A percentile compares a stretch with the other conserved stretches of the same genome.
Conservation (phyloP, 2,888 invertebrate genomes). For the Amblyjoppa proteus region DNA sequence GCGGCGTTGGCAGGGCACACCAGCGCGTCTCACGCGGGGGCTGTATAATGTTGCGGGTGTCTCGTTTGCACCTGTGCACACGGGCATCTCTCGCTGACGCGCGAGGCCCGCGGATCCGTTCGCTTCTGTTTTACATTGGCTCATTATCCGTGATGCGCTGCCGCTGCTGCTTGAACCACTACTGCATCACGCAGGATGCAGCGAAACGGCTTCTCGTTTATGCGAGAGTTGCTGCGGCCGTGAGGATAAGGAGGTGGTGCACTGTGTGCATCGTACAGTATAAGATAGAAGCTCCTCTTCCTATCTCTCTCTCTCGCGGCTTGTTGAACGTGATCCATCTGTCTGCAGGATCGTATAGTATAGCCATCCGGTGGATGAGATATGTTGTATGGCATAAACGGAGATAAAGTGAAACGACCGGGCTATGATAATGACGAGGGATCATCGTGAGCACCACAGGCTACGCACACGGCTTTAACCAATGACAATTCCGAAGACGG, state of each 20-base stretch:
- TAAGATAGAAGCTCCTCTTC: not conserved
- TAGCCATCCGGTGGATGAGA: constrained; percentile 37
- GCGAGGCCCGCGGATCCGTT: constrained; percentile 59
- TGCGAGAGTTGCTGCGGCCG: constrained; percentile 55
- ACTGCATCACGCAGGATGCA: constrained; percentile 41
- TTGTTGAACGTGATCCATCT: constrained; percentile 64
- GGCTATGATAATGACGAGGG: constrained; percentile 55
- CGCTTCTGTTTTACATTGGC: constrained; percentile 72
- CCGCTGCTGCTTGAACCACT: constrained; percentile 51
- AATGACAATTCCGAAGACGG: constrained; percentile 37
- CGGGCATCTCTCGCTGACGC: constrained; percentile 55
- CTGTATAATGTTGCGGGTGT: constrained; percentile 69
- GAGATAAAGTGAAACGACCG: constrained; percentile 58
- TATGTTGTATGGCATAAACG: constrained; percentile 59
- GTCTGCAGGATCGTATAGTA: constrained; percentile 51
- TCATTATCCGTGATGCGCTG: constrained; percentile 68
- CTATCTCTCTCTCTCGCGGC: constrained; percentile 1
- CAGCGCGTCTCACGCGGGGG: constrained; percentile 53
- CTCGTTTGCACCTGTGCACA: constrained; percentile 72
- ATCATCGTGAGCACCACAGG: constrained; percentile 26
- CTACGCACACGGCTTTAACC: constrained; percentile 25
- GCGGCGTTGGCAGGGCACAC: constrained; percentile 31
- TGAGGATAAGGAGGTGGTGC: constrained; percentile 52
- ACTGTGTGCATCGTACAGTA: constrained; percentile 32
- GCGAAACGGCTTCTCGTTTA: constrained; percentile 62